Percentiles rank a stretch among this genome's conserved stretches.
These are phyloP conservation scores for Danionella dracula DNA, from an alignment of 2,797 vertebrate species.

Conservation along the genomic window DNA sequence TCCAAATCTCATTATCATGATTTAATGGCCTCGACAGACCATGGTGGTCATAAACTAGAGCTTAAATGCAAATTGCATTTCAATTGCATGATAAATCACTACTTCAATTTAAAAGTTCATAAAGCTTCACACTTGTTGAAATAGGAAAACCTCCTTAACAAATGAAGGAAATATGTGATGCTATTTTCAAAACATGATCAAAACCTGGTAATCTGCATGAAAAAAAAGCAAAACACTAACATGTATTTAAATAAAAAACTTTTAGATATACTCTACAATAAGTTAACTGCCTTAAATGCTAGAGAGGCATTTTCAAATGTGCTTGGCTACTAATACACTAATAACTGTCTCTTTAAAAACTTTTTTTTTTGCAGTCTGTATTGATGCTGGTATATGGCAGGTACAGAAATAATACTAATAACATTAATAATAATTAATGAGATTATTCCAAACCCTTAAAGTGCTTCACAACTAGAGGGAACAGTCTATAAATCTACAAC, in stretches of 20 bases:
- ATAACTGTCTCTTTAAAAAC: no score
- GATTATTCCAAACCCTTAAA: no score
- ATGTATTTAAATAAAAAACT: not conserved
- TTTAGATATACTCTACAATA: no score
- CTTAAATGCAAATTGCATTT: conserved; percentile 43
- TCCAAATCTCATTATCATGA: conserved; percentile 46
- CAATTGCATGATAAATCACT: conserved; percentile 47
- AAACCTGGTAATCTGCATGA: not conserved
- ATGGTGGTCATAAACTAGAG: conserved; percentile 47
- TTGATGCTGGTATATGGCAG: no score
- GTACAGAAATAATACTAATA: no score
- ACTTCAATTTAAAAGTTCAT: conserved; percentile 42
- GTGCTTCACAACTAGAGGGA: no score
- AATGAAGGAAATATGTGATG: conserved; percentile 8
- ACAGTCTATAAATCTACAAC: no score
- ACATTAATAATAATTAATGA: no score
- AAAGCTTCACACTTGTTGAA: conserved; percentile 47
- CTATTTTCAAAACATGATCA: conserved; percentile 4
- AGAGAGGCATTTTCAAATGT: no score
- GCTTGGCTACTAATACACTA: no score
- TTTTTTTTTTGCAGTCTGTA: no score
- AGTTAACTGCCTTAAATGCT: no score
- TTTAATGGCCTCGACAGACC: conserved; percentile 45
- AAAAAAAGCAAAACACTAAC: not conserved
- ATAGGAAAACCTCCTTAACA: conserved; percentile 43